Percentiles rank a stretch among this genome's conserved stretches.
Conservation (phyloP, 2,888 invertebrate species). For the Eucera pruinosa region DNA sequence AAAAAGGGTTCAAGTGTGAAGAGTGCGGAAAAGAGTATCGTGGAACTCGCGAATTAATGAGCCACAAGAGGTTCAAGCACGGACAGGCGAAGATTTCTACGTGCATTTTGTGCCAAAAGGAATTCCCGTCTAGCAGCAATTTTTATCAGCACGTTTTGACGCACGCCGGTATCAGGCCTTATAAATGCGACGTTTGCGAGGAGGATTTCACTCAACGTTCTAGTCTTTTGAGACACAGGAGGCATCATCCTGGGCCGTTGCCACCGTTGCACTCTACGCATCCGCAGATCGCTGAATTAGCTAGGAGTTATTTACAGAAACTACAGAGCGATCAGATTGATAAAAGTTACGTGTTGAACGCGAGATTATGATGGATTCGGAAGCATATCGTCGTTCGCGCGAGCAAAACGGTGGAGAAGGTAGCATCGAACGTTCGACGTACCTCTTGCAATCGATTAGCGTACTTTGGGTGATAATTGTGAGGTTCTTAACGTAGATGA, state of each 20-base stretch:
- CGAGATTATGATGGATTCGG: slow-evolving; percentile 35
- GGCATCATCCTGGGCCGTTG: slow-evolving; percentile 73
- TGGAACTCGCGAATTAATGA: slow-evolving; percentile 65
- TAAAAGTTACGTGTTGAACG: slow-evolving; percentile 36
- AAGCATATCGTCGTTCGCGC: background rate
- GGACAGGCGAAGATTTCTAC: slow-evolving; percentile 56
- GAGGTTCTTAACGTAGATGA: background rate
- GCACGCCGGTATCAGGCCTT: slow-evolving; percentile 77
- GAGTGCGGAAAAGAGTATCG: slow-evolving; percentile 70
- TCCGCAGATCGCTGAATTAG: slow-evolving; percentile 74
- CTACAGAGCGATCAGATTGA: slow-evolving; percentile 50
- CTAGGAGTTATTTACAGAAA: slow-evolving; percentile 63
- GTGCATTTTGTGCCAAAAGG: slow-evolving; percentile 73
- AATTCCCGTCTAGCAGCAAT: slow-evolving; percentile 71
- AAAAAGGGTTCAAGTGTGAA: slow-evolving; percentile 68
- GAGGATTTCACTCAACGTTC: slow-evolving; percentile 77
- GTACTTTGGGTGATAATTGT: background rate
- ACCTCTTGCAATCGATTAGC: too few species aligned
- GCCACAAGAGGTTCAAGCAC: slow-evolving; percentile 71
- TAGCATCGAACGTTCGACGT: too few species aligned
- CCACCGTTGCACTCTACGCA: slow-evolving; percentile 63
- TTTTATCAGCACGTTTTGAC: slow-evolving; percentile 77
- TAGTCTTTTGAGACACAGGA: slow-evolving; percentile 74
- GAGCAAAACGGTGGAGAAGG: too few species aligned
- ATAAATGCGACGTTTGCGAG: slow-evolving; percentile 77